phyloP scores from a whole-genome alignment of 2,888 invertebrate genomes.

The Erpobdella octoculata region DNA sequence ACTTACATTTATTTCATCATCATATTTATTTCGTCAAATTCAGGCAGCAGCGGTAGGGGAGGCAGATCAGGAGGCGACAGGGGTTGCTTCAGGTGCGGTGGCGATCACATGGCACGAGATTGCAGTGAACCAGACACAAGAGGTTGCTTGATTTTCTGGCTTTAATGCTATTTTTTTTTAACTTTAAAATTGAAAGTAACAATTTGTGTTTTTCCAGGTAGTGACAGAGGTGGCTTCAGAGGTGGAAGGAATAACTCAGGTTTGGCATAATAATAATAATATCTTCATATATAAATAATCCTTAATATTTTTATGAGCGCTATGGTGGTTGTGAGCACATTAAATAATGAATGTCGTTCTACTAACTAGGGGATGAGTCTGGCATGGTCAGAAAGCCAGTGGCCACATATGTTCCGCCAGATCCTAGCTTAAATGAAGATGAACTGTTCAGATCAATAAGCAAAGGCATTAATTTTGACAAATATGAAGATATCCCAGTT shows the following conservation, averaged over 20 bases:
- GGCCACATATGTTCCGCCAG: slow-evolving; percentile 47
- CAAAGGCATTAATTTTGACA: slow-evolving; percentile 52
- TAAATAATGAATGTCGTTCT: background rate
- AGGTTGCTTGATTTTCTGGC: too few species aligned
- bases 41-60: too few species aligned
- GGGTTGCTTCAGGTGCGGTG: slow-evolving; percentile 38
- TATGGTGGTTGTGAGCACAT: background rate
- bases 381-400: slow-evolving; percentile 8
- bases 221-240: too few species aligned
- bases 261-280: background rate
- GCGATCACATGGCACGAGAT: slow-evolving; percentile 38
- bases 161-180: too few species aligned
- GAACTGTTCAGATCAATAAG: slow-evolving; percentile 44
- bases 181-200: too few species aligned
- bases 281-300: too few species aligned
- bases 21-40: too few species aligned
- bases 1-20: too few species aligned
- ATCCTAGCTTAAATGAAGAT: slow-evolving; percentile 46
- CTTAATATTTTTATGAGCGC: background rate
- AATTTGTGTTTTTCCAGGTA: too few species aligned
- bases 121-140: slow-evolving; percentile 35
- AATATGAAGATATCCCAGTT: slow-evolving; percentile 51
- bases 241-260: too few species aligned
- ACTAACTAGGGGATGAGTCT: background rate
- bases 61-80: too few species aligned